Percentiles rank a stretch among this genome's conserved stretches.
These are phyloP conservation scores for Drosophila nebulosa DNA, from an alignment of 1,140 invertebrate species.

Conservation along the genomic window DNA sequence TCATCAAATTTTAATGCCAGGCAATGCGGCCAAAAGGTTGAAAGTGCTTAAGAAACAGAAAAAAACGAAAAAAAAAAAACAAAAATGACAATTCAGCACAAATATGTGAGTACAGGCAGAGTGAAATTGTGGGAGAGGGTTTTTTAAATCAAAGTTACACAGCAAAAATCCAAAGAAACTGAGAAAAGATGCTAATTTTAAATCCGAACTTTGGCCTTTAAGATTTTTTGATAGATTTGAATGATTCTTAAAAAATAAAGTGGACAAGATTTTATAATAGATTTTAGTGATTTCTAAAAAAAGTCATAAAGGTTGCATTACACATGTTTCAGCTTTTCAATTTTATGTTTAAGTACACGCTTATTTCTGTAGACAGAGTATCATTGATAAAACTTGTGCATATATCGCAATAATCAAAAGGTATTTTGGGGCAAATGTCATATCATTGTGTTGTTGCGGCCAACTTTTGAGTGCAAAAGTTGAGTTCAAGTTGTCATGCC, in stretches of 20 bases:
- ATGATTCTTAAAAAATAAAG: too few relatives aligned
- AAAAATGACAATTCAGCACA: conserved; percentile 58
- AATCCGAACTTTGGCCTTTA: background rate
- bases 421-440: conserved; percentile 44
- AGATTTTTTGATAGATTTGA: too few relatives aligned
- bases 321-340: too few relatives aligned
- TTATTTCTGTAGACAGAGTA: too few relatives aligned
- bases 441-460: conserved; percentile 56
- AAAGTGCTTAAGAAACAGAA: conserved; percentile 18
- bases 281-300: too few relatives aligned
- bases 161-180: background rate
- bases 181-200: background rate
- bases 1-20: conserved; percentile 73
- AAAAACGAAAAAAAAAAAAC: conserved; percentile 29
- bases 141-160: background rate
- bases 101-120: conserved; percentile 33
- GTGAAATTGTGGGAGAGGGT: background rate
- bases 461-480: conserved; percentile 71
- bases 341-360: too few relatives aligned
- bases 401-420: background rate
- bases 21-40: conserved; percentile 61
- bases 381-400: background rate
- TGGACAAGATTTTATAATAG: too few relatives aligned
- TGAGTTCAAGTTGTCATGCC: conserved; percentile 52
- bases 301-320: too few relatives aligned